Evolutionary conservation across 1,140 invertebrate species (phyloP).

Genomic region (Drosophila sp.): DNA sequence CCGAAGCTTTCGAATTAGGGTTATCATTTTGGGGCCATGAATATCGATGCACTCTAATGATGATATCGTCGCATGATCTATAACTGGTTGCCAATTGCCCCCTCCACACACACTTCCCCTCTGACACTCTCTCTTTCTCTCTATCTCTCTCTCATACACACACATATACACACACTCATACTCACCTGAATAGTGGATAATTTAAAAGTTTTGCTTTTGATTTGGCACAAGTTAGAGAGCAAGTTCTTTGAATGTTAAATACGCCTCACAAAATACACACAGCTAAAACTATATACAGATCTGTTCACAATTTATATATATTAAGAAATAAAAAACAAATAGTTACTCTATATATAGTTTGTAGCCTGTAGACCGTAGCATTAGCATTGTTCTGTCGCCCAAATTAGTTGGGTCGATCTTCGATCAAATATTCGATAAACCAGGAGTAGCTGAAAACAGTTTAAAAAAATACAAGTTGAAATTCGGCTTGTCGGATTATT

Average conservation of each 20-base stretch:
- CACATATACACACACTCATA: conserved; percentile 8
- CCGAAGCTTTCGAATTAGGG: too few relatives aligned
- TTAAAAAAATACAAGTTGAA: background rate
- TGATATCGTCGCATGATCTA: conserved; percentile 22
- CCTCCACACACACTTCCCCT: conserved; percentile 6
- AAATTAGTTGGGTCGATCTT: conserved; percentile 42
- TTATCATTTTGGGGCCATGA: too few relatives aligned
- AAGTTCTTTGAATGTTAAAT: conserved; percentile 43
- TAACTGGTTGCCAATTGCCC: conserved; percentile 39
- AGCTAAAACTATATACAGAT: conserved; percentile 26
- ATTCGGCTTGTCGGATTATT: background rate
- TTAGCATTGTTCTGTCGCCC: conserved; percentile 31
- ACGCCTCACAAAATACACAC: conserved; percentile 26
- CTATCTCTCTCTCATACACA: conserved; percentile 3
- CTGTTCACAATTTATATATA: conserved; percentile 39
- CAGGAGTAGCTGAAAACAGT: conserved; percentile 19
- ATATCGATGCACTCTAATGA: too few relatives aligned
- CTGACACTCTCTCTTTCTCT: background rate
- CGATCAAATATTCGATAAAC: conserved; percentile 8
- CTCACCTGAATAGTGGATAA: background rate
- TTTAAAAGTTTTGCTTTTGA: conserved; percentile 23
- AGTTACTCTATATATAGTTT: conserved; percentile 26
- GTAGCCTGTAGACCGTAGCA: conserved; percentile 29
- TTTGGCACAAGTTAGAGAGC: conserved; percentile 42
- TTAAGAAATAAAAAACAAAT: conserved; percentile 11